phyloP scores from a whole-genome alignment of 2,888 invertebrate species.

The Ennomos fuscantarius region DNA sequence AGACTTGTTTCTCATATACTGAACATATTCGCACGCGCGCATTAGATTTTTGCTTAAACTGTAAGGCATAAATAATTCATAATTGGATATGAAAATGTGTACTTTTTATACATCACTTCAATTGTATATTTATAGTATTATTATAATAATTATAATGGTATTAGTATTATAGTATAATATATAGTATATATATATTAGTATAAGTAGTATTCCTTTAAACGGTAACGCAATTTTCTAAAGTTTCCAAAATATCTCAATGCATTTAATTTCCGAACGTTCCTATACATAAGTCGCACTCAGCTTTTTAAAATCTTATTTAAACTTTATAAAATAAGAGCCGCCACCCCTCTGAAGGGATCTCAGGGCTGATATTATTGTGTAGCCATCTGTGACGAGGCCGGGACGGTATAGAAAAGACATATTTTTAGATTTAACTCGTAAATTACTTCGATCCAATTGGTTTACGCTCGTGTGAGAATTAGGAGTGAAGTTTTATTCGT shows the following conservation, averaged over 20 bases:
- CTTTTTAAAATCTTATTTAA: conserved; percentile 84
- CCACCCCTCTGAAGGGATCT: conserved; percentile 71
- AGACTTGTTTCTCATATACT: too few relatives aligned
- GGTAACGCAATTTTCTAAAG: conserved; percentile 49
- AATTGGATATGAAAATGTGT: too few relatives aligned
- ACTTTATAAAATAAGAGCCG: conserved; percentile 81
- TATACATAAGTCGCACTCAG: conserved; percentile 67
- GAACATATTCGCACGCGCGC: too few relatives aligned
- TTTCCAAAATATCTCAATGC: conserved; percentile 53
- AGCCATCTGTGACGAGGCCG: conserved; percentile 81
- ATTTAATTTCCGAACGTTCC: conserved; percentile 59
- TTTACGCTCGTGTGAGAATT: conserved; percentile 82
- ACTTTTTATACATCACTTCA: too few relatives aligned
- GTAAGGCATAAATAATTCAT: too few relatives aligned
- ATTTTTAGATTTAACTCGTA: conserved; percentile 84
- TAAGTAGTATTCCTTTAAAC: too few relatives aligned
- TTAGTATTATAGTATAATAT: too few relatives aligned
- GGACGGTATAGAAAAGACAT: conserved; percentile 80
- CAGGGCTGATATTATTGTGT: conserved; percentile 76
- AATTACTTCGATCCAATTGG: conserved; percentile 82
- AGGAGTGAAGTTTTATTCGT: conserved; percentile 73
- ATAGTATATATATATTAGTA: too few relatives aligned
- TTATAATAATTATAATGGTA: too few relatives aligned
- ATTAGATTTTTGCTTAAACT: too few relatives aligned
- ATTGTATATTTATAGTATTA: too few relatives aligned